These are phyloP conservation scores for Apogon talboti DNA, from an alignment of 2,797 vertebrate species.

Conservation along the genomic window DNA sequence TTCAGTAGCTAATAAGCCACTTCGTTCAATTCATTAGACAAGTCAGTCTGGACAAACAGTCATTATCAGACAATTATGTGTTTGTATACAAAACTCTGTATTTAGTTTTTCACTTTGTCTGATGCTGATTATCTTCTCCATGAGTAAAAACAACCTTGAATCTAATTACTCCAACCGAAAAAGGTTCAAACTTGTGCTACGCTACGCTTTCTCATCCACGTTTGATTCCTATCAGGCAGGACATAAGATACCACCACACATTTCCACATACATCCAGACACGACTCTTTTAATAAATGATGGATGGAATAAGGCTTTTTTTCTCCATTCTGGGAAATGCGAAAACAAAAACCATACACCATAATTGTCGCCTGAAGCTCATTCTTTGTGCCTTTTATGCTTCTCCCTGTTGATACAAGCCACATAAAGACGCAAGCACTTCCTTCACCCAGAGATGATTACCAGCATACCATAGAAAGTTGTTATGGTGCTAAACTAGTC, in stretches of 20 bases:
- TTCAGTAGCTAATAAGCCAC: not conserved
- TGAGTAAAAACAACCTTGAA: not conserved
- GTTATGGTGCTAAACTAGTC: constrained; percentile 63
- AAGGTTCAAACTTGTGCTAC: not conserved
- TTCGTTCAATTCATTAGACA: constrained; percentile 1
- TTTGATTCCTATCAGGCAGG: not conserved
- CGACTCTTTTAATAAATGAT: not conserved
- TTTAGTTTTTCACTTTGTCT: not conserved
- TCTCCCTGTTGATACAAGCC: constrained; percentile 34
- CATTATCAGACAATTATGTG: not conserved
- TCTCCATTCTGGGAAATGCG: not conserved
- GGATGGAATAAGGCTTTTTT: constrained; percentile 4
- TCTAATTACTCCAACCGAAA: not conserved
- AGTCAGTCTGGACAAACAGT: constrained; percentile 15
- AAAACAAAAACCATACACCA: not conserved
- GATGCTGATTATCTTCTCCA: constrained; percentile 7
- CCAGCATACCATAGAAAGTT: constrained; percentile 54
- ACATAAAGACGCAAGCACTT: constrained; percentile 34
- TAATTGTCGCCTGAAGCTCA: not conserved
- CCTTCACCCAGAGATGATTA: constrained; percentile 44
- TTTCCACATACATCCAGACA: not conserved
- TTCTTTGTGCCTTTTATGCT: constrained; percentile 4
- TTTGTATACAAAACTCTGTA: not conserved
- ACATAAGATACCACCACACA: not conserved
- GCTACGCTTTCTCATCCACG: not conserved